Conservation (phyloP, 2,888 invertebrate species). For the Drosophila atroscutellata region DNA sequence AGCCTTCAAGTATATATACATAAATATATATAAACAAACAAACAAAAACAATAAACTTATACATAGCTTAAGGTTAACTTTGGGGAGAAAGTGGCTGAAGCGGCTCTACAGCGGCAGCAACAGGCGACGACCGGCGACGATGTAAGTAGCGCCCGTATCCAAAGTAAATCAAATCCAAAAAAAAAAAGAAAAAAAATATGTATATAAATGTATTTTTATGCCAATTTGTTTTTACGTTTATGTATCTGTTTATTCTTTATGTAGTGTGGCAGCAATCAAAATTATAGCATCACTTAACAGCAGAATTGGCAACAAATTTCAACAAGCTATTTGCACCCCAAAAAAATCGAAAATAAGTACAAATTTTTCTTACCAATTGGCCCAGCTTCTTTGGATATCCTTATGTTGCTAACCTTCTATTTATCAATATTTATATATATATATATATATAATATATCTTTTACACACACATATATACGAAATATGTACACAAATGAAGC, state of each 20-base stretch:
- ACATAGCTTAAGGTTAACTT: slow-evolving; percentile 75
- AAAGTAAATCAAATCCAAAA: slow-evolving; percentile 43
- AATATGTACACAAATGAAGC: slow-evolving; percentile 5
- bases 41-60: slow-evolving; percentile 52
- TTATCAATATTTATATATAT: slow-evolving; percentile 5
- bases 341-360: slow-evolving; percentile 23
- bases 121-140: slow-evolving; percentile 71
- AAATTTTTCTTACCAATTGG: slow-evolving; percentile 50
- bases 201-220: slow-evolving; percentile 9
- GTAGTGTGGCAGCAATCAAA: slow-evolving; percentile 37
- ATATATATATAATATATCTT: slow-evolving; percentile 9
- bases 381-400: slow-evolving; percentile 52
- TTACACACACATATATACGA: slow-evolving; percentile 11
- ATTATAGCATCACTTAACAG: slow-evolving; percentile 53
- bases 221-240: slow-evolving; percentile 35
- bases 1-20: slow-evolving; percentile 50
- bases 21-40: slow-evolving; percentile 13
- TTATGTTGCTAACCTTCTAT: slow-evolving; percentile 59
- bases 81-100: slow-evolving; percentile 74
- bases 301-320: slow-evolving; percentile 44
- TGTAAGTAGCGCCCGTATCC: slow-evolving; percentile 68
- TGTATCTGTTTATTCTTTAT: slow-evolving; percentile 43
- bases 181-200: neutral
- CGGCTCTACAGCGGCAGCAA: slow-evolving; percentile 69
- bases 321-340: slow-evolving; percentile 41